phyloP scores from a whole-genome alignment of 2,888 invertebrate species.

The Drosophila hamatofila region DNA sequence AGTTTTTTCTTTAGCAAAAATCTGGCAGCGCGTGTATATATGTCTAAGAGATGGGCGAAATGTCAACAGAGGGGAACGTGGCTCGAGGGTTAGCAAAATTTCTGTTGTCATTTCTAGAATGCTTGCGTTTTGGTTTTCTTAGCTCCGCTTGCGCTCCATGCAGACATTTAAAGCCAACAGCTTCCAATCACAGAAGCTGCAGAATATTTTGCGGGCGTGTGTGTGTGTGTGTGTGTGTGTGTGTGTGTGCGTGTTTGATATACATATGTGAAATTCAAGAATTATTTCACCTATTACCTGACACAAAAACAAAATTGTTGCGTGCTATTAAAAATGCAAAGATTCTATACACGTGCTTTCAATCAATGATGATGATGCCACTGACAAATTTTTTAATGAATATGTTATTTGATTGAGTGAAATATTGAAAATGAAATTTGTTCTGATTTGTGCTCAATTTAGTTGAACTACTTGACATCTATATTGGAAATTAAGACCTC shows the following conservation, averaged over 20 bases:
- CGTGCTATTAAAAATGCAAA: slow-evolving; percentile 17
- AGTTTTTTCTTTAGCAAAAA: slow-evolving; percentile 53
- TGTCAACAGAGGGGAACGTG: neutral
- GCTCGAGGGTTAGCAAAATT: slow-evolving; percentile 38
- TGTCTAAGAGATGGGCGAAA: neutral
- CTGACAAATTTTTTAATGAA: neutral
- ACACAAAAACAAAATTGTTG: neutral
- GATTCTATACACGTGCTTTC: slow-evolving; percentile 4
- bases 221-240: neutral
- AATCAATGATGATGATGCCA: neutral
- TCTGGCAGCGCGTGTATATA: slow-evolving; percentile 46
- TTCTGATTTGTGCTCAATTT: neutral
- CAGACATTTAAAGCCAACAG: slow-evolving; percentile 47
- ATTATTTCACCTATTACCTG: slow-evolving; percentile 16
- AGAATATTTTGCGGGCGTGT: slow-evolving; percentile 3
- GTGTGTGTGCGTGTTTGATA: neutral
- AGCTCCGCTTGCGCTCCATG: slow-evolving; percentile 19
- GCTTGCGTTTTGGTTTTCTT: slow-evolving; percentile 54
- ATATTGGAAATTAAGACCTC: neutral
- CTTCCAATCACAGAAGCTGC: slow-evolving; percentile 19
- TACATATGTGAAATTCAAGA: slow-evolving; percentile 21
- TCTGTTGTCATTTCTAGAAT: slow-evolving; percentile 79
- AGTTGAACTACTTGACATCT: neutral
- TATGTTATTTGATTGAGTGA: neutral
- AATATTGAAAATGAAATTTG: neutral